Evolutionary conservation across 2,888 invertebrate genomes (phyloP), one percentile per base, ranked within the genome.

Genomic region (Coelogynopora nodosa): DNA sequence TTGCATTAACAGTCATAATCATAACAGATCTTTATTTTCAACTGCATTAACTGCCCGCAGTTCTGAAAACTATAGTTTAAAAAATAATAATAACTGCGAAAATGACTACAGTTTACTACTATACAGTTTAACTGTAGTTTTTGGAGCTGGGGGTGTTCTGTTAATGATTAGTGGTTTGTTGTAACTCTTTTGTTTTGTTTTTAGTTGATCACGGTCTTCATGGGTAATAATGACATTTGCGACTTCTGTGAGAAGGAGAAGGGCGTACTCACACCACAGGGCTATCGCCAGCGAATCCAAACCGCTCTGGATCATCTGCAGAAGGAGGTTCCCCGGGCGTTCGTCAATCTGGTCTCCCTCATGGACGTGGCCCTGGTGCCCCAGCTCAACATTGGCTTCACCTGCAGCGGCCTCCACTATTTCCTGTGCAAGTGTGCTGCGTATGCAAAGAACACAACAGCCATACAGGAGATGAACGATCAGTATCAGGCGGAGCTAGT

Each of bases 171-270:
- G n/a, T n/a, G n/a, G n/a, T n/a, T n/a, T n/a, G n/a, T n/a, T n/a
- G n/a, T n/a, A n/a, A n/a, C n/a, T n/a, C n/a, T n/a, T n/a, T n/a
- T n/a, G n/a, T n/a, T n/a, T n/a, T n/a, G n/a, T n/a, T n/a, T 49
- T 49, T 18, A 91, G 88, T 85, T 91, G 1, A 89, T 91, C 84
- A 91, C 90, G 0, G 30, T 91, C 31, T 90, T 91, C 81, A 89
- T 90, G 26, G 91, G 91, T 0, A 90, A 90, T 80, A 91, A 91
- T 87, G 91, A 91, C 88, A 88, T 91, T 2, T 91, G 91, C 86
- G 88, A 88, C 30, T 90, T 87, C 84, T 91, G 91, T 88, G 88
- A 89, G 31, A 0, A 30, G 2, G n/a, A 2, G 13, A 1, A 31
- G 5, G 31, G 31, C 28, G 31, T 74, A 2, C 89, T 89, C 87